These are phyloP conservation scores for Antennarius maculatus DNA, from an alignment of 2,797 vertebrate genomes.

Conservation along the genomic window DNA sequence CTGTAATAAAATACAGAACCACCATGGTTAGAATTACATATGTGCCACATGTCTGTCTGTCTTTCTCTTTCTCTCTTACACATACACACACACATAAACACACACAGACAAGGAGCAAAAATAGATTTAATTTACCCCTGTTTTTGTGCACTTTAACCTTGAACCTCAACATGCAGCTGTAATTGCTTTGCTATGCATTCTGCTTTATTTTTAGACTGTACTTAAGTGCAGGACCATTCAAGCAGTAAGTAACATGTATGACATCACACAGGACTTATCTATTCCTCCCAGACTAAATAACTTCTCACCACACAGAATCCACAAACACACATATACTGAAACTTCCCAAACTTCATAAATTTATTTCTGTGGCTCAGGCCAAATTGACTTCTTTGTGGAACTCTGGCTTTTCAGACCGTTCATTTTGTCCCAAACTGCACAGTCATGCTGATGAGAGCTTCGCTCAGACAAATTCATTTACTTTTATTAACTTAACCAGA, in stretches of 20 bases:
- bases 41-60: neutral
- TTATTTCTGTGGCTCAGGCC: neutral
- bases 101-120: neutral
- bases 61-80: no score
- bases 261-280: no score
- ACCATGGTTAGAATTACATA: neutral
- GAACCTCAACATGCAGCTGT: neutral
- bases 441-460: neutral
- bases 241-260: no score
- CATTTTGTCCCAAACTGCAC: constrained; percentile 1
- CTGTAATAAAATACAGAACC: neutral
- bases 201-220: constrained; percentile 12
- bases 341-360: neutral
- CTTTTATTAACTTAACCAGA: constrained; percentile 6
- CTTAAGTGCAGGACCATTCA: no score
- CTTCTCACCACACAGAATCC: no score
- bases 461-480: neutral
- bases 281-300: no score
- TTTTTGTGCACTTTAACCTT: no score
- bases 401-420: neutral
- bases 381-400: no score
- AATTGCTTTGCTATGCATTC: neutral
- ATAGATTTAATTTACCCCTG: no score
- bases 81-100: neutral
- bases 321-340: neutral